phyloP scores from a whole-genome alignment of 2,888 invertebrate genomes.

The Miltochrista miniata region DNA sequence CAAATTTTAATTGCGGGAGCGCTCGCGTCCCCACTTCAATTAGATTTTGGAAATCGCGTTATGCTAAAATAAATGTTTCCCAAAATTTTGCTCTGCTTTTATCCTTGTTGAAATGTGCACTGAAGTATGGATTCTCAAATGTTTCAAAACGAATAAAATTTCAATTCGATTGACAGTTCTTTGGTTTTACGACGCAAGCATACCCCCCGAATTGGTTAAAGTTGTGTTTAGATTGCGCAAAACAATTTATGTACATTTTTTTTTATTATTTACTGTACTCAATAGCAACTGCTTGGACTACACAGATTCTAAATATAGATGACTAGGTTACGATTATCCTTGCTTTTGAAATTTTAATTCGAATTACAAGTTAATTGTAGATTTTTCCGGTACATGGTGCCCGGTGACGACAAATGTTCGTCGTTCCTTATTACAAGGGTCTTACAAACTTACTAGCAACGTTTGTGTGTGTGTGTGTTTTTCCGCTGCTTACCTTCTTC shows the following conservation, averaged over 20 bases:
- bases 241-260: background rate
- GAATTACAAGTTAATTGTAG: too few relatives aligned
- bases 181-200: slow-evolving; percentile 5
- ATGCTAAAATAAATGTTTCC: slow-evolving; percentile 2
- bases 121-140: slow-evolving; percentile 4
- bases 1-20: slow-evolving; percentile 20
- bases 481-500: too few relatives aligned
- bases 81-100: slow-evolving; percentile 1
- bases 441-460: too few relatives aligned
- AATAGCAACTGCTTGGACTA: too few relatives aligned
- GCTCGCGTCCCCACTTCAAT: slow-evolving; percentile 9
- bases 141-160: slow-evolving; percentile 6
- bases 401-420: too few relatives aligned
- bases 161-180: slow-evolving; percentile 9
- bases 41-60: slow-evolving; percentile 5
- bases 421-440: too few relatives aligned
- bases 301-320: too few relatives aligned
- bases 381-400: too few relatives aligned
- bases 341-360: too few relatives aligned
- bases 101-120: slow-evolving; percentile 4
- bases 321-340: too few relatives aligned
- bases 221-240: background rate
- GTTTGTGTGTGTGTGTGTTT: too few relatives aligned
- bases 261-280: background rate
- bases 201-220: slow-evolving; percentile 1